phyloP scores from a whole-genome alignment of 2,888 invertebrate species.

The Myathropa florea region DNA sequence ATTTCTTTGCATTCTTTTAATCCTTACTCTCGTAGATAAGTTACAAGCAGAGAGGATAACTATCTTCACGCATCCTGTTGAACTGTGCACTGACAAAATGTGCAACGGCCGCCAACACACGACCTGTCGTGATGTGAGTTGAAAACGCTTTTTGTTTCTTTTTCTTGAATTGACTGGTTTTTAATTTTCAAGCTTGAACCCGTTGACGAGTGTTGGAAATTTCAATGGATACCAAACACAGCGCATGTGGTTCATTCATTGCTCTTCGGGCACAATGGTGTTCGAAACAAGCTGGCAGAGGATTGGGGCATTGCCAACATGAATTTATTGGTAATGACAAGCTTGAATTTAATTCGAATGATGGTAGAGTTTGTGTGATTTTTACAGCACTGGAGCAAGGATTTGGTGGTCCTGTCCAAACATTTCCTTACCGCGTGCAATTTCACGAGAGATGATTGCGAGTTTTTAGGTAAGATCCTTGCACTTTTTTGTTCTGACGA shows the following conservation, averaged over 20 bases:
- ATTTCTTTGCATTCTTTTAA: not conserved
- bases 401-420: conserved; percentile 65
- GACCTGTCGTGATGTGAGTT: not conserved
- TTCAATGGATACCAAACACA: not conserved
- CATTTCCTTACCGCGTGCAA: conserved; percentile 60
- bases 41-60: not conserved
- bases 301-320: conserved; percentile 72
- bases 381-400: conserved; percentile 72
- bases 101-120: not conserved
- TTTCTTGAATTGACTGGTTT: not conserved
- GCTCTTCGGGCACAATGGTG: conserved; percentile 72
- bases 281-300: conserved; percentile 72
- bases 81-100: not conserved
- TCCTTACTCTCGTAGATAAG: not conserved
- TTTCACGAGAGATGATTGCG: conserved; percentile 58
- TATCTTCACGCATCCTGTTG: not conserved
- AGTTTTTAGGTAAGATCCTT: conserved; percentile 57
- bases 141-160: not conserved
- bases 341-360: not conserved
- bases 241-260: not conserved
- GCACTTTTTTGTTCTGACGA: not conserved
- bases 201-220: not conserved
- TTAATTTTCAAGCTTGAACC: not conserved
- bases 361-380: not conserved
- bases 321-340: conserved; percentile 71